A percentile compares a stretch with the other conserved stretches of the same genome.
These are phyloP conservation scores for Menidia menidia DNA, from an alignment of 2,797 vertebrate species.

Conservation along the genomic window DNA sequence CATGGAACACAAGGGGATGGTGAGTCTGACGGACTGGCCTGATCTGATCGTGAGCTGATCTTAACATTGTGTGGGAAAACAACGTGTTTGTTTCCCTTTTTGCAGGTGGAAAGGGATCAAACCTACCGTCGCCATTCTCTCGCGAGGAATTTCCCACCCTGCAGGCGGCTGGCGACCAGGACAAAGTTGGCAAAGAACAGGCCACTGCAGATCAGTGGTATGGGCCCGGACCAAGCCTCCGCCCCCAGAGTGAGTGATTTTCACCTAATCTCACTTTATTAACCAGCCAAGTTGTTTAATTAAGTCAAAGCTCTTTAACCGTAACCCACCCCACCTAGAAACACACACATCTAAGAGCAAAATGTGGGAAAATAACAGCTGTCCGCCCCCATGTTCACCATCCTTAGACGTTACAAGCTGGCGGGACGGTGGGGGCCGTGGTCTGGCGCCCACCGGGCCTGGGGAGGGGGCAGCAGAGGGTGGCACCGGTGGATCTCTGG, in stretches of 20 bases:
- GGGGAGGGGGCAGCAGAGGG: conserved; percentile 87
- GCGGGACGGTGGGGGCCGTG: conserved; percentile 95
- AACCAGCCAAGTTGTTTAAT: conserved; percentile 3
- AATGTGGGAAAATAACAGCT: neutral
- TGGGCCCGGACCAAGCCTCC: conserved; percentile 99
- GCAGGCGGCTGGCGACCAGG: conserved; percentile 98
- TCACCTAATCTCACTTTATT: conserved; percentile 18
- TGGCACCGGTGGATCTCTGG: conserved; percentile 84
- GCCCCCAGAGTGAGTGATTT: conserved; percentile 90
- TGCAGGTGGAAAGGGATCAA: conserved; percentile 96
- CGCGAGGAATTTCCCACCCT: conserved; percentile 99
- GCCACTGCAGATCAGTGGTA: conserved; percentile 96
- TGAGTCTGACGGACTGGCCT: conserved; percentile 63
- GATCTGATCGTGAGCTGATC: too few species aligned
- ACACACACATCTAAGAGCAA: too few species aligned
- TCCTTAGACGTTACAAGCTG: conserved; percentile 89
- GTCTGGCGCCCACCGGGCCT: conserved; percentile 82
- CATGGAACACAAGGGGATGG: conserved; percentile 96
- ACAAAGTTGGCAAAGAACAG: conserved; percentile 96
- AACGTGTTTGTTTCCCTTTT: neutral
- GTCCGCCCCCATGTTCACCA: conserved; percentile 5
- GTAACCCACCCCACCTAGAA: neutral
- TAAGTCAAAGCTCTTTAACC: conserved; percentile 5
- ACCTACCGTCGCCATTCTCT: conserved; percentile 98
- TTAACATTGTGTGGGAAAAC: too few species aligned